These are phyloP conservation scores for Cepaea nemoralis DNA, from an alignment of 1,140 invertebrate genomes.

Conservation along the genomic window DNA sequence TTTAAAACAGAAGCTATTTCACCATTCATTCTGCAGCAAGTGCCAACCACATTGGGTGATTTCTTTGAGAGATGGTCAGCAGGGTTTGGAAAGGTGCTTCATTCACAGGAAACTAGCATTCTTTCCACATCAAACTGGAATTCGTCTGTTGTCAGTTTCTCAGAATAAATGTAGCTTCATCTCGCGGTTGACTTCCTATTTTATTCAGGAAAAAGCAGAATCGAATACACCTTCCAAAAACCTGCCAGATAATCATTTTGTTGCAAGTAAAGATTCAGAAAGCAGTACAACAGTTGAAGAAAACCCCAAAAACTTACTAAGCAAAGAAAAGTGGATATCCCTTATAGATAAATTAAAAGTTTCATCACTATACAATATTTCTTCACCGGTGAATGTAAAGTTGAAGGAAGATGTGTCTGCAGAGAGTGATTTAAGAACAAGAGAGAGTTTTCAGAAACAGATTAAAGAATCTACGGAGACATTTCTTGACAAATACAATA, in stretches of 20 bases:
- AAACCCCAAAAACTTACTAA: neutral
- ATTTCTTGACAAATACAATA: neutral
- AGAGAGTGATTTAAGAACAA: neutral
- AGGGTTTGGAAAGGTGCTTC: neutral
- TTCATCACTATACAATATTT: neutral
- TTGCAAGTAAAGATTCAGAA: neutral
- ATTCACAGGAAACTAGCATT: neutral
- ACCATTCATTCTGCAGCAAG: neutral
- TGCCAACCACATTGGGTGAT: neutral
- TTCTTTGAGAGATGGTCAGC: neutral
- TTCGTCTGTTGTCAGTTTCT: constrained; percentile 16
- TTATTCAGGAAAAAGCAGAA: neutral
- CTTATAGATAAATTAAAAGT: neutral
- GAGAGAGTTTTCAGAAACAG: neutral
- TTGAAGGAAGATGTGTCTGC: neutral
- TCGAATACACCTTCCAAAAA: neutral
- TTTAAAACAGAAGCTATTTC: neutral
- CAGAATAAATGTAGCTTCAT: neutral
- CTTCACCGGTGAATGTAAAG: neutral
- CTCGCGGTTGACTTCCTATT: neutral
- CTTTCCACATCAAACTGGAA: neutral
- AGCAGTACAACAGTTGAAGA: neutral
- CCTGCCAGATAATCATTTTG: neutral
- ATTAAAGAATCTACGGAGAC: neutral
- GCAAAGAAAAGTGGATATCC: neutral